Percentiles rank a stretch among this genome's conserved stretches.
These are phyloP conservation scores for Pongo pygmaeus DNA, from an alignment of 2,113 vertebrate genomes.

Conservation along the genomic window DNA sequence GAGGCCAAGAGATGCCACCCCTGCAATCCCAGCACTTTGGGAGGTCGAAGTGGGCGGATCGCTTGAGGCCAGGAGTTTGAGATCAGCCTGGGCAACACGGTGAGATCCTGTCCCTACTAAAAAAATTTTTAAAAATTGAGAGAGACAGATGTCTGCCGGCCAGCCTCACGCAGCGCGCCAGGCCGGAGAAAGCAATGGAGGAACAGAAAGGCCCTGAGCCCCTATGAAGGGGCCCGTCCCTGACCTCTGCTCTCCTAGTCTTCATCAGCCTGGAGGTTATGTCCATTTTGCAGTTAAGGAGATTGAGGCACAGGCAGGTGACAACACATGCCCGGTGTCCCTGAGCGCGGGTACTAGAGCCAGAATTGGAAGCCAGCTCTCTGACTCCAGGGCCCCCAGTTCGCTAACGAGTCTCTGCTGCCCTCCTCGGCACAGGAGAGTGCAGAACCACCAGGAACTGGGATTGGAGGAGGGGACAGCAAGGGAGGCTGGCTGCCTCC, in stretches of 20 bases:
- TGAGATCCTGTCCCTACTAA: too few relatives aligned
- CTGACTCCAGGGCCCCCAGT: neutral
- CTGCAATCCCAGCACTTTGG: too few relatives aligned
- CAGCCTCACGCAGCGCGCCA: neutral
- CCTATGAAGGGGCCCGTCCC: accelerated
- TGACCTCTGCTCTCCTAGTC: neutral
- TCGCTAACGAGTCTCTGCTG: neutral
- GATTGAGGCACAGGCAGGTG: neutral
- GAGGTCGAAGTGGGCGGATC: too few relatives aligned
- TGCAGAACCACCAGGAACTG: neutral
- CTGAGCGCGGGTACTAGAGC: accelerated
- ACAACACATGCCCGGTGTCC: neutral
- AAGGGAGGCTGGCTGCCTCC: neutral
- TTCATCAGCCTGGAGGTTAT: accelerated
- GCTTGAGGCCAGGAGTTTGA: too few relatives aligned
- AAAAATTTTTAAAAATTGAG: too few relatives aligned
- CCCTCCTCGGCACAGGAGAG: neutral
- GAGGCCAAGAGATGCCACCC: neutral
- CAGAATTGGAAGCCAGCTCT: neutral
- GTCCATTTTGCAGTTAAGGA: neutral
- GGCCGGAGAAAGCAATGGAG: accelerated
- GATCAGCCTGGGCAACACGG: too few relatives aligned
- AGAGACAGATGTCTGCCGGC: too few relatives aligned
- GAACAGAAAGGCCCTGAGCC: accelerated
- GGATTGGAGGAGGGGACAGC: neutral